Percentiles rank a stretch among this genome's conserved stretches.
These are phyloP conservation scores for Conchocele bisecta DNA, from an alignment of 2,888 invertebrate genomes.

Conservation along the genomic window DNA sequence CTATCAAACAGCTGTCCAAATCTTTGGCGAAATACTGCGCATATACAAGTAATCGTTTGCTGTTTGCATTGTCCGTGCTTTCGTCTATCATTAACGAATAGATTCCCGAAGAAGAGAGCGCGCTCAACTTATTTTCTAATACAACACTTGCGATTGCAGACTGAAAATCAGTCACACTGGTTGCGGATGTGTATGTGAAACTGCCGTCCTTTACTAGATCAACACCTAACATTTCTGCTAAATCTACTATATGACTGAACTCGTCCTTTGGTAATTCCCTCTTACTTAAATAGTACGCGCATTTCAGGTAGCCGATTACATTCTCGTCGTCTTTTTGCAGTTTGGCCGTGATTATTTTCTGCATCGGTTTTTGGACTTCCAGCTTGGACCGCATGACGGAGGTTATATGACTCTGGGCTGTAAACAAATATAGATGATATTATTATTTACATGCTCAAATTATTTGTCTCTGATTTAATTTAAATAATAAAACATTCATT, in stretches of 20 bases:
- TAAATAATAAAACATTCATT: no score
- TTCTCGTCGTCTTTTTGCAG: neutral
- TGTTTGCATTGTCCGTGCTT: constrained; percentile 34
- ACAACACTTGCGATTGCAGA: constrained; percentile 10
- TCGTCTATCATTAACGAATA: constrained; percentile 20
- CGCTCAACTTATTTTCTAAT: neutral
- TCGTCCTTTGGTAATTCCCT: constrained; percentile 26
- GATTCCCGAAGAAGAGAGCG: neutral
- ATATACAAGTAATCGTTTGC: constrained; percentile 31
- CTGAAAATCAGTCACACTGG: constrained; percentile 36
- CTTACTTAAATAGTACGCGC: constrained; percentile 8
- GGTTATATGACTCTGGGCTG: constrained; percentile 4
- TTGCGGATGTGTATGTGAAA: constrained; percentile 9
- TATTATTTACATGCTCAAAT: no score
- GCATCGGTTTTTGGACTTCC: neutral
- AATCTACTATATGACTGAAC: constrained; percentile 7
- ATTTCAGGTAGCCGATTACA: neutral
- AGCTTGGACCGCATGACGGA: constrained; percentile 9
- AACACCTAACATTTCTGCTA: neutral
- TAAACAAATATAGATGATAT: neutral
- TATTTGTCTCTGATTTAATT: no score
- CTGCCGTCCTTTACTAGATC: no score
- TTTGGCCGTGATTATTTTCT: neutral
- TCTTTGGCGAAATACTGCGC: constrained; percentile 12
- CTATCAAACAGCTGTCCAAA: constrained; percentile 6